Evolutionary conservation across 2,888 invertebrate genomes (phyloP), one percentile per base, ranked within the genome.

Genomic region (Phaonia tiefii): DNA sequence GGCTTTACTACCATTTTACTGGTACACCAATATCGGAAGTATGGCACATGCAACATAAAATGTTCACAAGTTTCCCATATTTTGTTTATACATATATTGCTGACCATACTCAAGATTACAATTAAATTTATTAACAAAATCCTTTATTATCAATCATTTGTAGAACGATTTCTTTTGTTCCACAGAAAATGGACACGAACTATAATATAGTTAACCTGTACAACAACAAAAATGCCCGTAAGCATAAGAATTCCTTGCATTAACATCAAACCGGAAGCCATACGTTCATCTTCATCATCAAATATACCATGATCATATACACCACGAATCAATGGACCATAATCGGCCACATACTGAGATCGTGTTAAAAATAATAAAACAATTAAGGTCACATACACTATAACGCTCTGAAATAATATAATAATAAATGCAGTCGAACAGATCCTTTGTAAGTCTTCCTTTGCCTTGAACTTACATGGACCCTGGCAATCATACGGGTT

Each of bases 231-330:
- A 13, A 63, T 37, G 1, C 20, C 0, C 0, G 77, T 63, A 1
- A 81, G 13, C 11, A 44, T 2, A 1, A 81, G 1, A 26, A 78
- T 75, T 8, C 71, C 4, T 2, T 72, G 39, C 20, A 75, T 1
- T 22, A 81, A 26, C 10, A 60, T 8, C 31, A 69, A 72, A 75
- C 49, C 78, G 10, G 1, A 49, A 22, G 60, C 11, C 26, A 75
- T 65, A 0, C 78, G 71, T 1, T 56, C 60, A 39, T 66, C 39
- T 67, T 81, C 81, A 42, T 81, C 81, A n/a, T 63, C 75, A 67
- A 81, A 81, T 81, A 81, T 78, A 0, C 72, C 67, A 8, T 76
- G 65, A 37, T 67, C 60, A 42, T 77, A 81, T 37, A 78, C 25
- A 13, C 60, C 66, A 66, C 74, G 72, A 69, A 75, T 69, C 1